Evolutionary conservation across 1,140 invertebrate species (phyloP), one percentile per base, ranked within the genome.

Genomic region (Drosophila subobscura): DNA sequence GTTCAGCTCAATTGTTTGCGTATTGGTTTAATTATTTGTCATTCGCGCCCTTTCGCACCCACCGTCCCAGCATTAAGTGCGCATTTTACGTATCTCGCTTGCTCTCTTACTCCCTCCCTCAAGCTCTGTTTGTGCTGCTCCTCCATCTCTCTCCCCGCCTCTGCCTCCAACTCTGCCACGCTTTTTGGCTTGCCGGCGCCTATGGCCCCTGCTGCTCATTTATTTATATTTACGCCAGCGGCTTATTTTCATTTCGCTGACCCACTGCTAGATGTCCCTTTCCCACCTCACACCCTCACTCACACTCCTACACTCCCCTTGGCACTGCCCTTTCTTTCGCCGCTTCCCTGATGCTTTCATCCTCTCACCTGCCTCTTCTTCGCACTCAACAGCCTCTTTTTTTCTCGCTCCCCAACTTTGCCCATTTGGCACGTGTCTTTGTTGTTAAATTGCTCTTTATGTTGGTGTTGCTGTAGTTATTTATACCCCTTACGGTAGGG

Each of bases 211-310:
- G 40, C 58, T 54, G 37, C 10, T 77, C 70, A 88, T 88, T 86
- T 86, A 88, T 86, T 86, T 86, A 86, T 86, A 88, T 88, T 88
- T 77, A 86, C 83, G 80, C 80, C 81, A 55, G 78, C 68, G 81
- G 81, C 81, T 77, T 79, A 77, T 80, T 86, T 86, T 77, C 80
- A 73, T 84, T 84, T 84, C 52, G 72, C 61, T 74, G 80, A 79
- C 80, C 81, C 80, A 79, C 58, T 68, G 79, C 70, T 37, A 10
- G 33, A 37, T 37, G 33, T 37, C 33, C 33, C 33, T 37, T 37
- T 12, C 33, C 10, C 33, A 37, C 8, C 8, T 1, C 33, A 4
- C 72, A 41, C 29, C 12, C 14, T 27, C 25, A 40, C 73, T 29
- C 44, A 53, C 16, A 40, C 23, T 55, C 56, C 47, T 45, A 29